A percentile compares a stretch with the other conserved stretches of the same genome.
Conservation (phyloP, 2,797 vertebrate species). For the Garrulus glandarius region DNA sequence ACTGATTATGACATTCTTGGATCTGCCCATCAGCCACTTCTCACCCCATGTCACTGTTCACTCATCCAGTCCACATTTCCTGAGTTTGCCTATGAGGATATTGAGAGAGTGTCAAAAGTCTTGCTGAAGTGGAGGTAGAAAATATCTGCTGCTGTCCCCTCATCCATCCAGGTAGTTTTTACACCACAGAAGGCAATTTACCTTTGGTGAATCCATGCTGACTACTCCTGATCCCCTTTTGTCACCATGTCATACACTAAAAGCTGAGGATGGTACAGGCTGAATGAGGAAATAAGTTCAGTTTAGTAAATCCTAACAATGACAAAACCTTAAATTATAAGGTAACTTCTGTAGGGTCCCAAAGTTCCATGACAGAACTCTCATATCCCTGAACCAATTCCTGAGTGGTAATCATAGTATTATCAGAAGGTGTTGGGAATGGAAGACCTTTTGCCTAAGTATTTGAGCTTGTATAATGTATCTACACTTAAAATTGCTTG, state of each 20-base stretch:
- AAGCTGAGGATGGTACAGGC: neutral
- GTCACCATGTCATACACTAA: neutral
- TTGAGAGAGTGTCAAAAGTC: neutral
- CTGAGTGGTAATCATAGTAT: neutral
- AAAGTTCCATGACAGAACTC: neutral
- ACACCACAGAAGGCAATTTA: neutral
- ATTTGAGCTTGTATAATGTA: neutral
- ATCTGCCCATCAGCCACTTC: neutral
- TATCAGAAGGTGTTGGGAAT: neutral
- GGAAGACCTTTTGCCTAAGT: neutral
- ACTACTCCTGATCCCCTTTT: neutral
- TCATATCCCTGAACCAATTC: neutral
- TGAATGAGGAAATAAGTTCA: neutral
- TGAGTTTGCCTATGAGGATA: neutral
- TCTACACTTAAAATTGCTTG: neutral
- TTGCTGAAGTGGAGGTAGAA: neutral
- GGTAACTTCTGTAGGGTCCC: neutral
- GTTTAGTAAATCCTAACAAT: neutral
- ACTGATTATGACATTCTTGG: neutral
- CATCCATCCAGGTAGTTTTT: neutral
- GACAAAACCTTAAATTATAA: neutral
- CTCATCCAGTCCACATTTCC: neutral
- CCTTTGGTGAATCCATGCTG: neutral
- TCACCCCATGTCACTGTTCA: no score
- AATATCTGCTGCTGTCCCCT: neutral